Percentiles rank a stretch among this genome's conserved stretches.
These are phyloP conservation scores for Euthynnus affinis DNA, from an alignment of 2,797 vertebrate species.

Conservation along the genomic window DNA sequence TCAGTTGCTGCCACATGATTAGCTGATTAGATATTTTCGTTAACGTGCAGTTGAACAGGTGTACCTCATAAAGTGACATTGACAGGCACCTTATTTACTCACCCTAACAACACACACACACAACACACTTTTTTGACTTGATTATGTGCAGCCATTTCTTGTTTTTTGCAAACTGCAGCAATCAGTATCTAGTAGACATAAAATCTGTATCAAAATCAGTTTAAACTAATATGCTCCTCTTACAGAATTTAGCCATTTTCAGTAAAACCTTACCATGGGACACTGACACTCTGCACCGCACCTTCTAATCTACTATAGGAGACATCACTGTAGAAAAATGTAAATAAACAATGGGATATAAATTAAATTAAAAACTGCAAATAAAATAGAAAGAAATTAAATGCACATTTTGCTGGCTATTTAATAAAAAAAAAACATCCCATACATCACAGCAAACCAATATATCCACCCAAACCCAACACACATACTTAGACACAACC, in stretches of 20 bases:
- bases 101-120: no score
- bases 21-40: no score
- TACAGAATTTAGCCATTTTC: neutral
- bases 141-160: no score
- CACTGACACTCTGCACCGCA: neutral
- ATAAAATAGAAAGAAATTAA: neutral
- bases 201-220: neutral
- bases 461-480: slow-evolving; percentile 8
- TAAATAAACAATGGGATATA: neutral
- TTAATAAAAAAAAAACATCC: slow-evolving; percentile 10
- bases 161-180: no score
- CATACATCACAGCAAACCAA: slow-evolving; percentile 14
- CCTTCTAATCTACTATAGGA: neutral
- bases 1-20: no score
- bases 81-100: no score
- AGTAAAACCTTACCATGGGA: neutral
- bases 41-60: no score
- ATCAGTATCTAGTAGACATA: no score
- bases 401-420: slow-evolving; percentile 3
- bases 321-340: neutral
- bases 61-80: no score
- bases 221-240: neutral
- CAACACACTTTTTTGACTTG: no score
- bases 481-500: slow-evolving; percentile 27
- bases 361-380: neutral